These are phyloP conservation scores for Meandrina meandrites DNA, from an alignment of 92 coral and sea anemone species.

Conservation along the genomic window DNA sequence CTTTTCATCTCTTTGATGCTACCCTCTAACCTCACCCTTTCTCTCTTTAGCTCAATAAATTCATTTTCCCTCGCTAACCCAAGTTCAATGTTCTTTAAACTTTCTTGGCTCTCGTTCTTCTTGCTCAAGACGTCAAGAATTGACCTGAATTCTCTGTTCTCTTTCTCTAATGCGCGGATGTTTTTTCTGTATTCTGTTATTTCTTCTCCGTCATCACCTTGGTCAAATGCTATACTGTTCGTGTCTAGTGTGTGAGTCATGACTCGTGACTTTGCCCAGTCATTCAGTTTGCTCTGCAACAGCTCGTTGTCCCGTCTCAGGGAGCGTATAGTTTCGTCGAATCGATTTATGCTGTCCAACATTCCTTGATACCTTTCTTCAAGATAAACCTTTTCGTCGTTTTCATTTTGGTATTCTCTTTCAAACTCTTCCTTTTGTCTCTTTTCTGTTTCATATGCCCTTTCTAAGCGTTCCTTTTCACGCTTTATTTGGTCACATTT, in stretches of 20 bases:
- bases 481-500: constrained; percentile 79
- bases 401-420: constrained; percentile 70
- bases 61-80: constrained; percentile 74
- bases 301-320: constrained; percentile 74
- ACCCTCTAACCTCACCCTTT: constrained; percentile 64
- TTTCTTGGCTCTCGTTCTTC: constrained; percentile 59
- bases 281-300: constrained; percentile 58
- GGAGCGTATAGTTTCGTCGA: constrained; percentile 78
- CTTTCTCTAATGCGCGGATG: constrained; percentile 72
- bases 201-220: constrained; percentile 35
- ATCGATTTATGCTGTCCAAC: constrained; percentile 55
- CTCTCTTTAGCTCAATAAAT: constrained; percentile 66
- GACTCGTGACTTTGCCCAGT: constrained; percentile 53
- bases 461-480: constrained; percentile 77
- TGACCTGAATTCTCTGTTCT: constrained; percentile 77
- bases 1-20: constrained; percentile 65
- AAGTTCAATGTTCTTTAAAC: constrained; percentile 62
- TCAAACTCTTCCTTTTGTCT: constrained; percentile 80
- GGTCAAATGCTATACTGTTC: constrained; percentile 2
- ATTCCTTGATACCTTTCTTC: constrained; percentile 72
- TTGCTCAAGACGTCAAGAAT: constrained; percentile 76
- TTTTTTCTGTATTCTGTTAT: constrained; percentile 63
- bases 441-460: constrained; percentile 71
- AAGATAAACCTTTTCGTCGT: constrained; percentile 59
- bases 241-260: constrained; percentile 8